These are phyloP conservation scores for Bellardia bayeri DNA, from an alignment of 2,888 invertebrate genomes.

Conservation along the genomic window DNA sequence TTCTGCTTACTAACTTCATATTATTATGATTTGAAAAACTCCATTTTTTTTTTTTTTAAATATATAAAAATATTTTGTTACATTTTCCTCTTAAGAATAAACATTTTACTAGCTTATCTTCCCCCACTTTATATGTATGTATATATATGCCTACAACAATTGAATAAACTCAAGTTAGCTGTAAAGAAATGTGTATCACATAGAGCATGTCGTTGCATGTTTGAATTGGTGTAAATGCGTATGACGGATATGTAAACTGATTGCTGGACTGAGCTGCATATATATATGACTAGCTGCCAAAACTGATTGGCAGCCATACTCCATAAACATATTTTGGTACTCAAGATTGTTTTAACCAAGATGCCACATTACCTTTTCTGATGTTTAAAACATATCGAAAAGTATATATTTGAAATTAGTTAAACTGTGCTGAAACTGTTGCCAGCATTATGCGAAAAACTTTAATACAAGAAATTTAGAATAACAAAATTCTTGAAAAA, in stretches of 20 bases:
- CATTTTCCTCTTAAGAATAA: no score
- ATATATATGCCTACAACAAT: neutral
- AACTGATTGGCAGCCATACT: neutral
- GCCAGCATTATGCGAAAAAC: no score
- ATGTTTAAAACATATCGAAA: neutral
- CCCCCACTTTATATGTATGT: neutral
- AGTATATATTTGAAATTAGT: no score
- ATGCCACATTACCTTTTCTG: neutral
- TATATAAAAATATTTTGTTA: no score
- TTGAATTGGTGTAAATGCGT: neutral
- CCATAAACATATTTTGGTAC: neutral
- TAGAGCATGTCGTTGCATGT: neutral
- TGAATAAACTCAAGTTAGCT: neutral
- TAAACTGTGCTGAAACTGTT: no score
- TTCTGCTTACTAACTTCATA: no score
- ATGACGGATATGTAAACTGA: neutral
- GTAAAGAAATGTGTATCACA: constrained; percentile 2
- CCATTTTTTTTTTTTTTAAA: no score
- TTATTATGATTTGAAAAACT: no score
- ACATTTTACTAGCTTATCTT: neutral
- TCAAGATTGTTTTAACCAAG: neutral
- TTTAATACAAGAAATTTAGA: no score
- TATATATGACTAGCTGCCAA: neutral
- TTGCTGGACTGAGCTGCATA: neutral
- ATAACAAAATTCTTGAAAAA: no score